Percentiles rank a stretch among this genome's conserved stretches.
Evolutionary conservation across 2,113 vertebrate species (phyloP).

Genomic region (Oreotrochilus melanogaster): DNA sequence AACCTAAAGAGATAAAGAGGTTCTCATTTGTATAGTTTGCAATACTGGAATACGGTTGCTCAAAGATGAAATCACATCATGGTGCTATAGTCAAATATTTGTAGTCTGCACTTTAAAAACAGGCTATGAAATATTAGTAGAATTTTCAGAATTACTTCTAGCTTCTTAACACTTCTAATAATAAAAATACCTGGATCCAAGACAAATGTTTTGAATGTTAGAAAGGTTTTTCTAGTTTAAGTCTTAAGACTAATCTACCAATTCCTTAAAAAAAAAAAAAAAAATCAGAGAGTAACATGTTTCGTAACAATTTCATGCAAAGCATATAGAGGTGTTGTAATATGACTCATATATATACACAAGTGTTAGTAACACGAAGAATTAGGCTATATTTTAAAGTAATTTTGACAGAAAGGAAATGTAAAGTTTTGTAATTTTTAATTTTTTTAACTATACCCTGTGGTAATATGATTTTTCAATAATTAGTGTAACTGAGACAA

Average conservation of each 20-base stretch:
- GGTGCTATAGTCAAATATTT: not conserved
- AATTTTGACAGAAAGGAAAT: not conserved
- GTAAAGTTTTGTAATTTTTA: not conserved
- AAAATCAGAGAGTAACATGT: not conserved
- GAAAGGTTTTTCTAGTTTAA: not conserved
- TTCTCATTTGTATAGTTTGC: not conserved
- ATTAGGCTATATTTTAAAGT: not conserved
- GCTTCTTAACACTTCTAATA: not conserved
- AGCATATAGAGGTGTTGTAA: fast-evolving
- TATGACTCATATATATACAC: not conserved
- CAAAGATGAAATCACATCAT: not conserved
- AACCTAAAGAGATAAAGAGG: not conserved
- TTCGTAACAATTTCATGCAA: not conserved
- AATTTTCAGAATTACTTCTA: not conserved
- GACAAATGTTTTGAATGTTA: not conserved
- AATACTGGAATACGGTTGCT: not conserved
- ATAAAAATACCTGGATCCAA: not conserved
- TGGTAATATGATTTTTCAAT: not conserved
- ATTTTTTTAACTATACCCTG: not conserved
- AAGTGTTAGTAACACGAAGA: not conserved
- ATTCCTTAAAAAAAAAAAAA: too few relatives aligned
- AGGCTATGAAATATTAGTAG: not conserved
- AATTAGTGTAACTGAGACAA: not conserved
- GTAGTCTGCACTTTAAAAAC: not conserved
- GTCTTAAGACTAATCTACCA: not conserved